These are phyloP conservation scores for Zeus faber DNA, from an alignment of 2,113 vertebrate genomes.

Conservation along the genomic window DNA sequence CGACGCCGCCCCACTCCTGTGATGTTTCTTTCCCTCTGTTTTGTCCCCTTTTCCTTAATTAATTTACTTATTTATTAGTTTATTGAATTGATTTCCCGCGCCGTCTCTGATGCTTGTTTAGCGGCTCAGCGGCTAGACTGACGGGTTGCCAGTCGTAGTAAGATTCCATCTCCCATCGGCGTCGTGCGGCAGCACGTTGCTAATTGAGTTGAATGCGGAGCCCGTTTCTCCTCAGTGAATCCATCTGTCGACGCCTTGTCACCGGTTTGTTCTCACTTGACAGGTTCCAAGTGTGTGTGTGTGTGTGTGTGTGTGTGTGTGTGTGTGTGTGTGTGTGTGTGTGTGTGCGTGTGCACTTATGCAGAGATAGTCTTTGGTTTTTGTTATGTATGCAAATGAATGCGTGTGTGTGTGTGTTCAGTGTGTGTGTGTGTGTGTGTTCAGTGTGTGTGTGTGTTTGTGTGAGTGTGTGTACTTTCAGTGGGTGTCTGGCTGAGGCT, in stretches of 20 bases:
- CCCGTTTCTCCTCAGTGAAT: constrained; percentile 69
- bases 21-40: too few relatives aligned
- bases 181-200: constrained; percentile 65
- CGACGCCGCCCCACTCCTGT: too few relatives aligned
- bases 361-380: background rate
- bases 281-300: constrained; percentile 53
- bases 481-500: constrained; percentile 43
- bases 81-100: constrained; percentile 58
- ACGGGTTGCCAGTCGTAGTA: constrained; percentile 73
- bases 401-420: constrained; percentile 20
- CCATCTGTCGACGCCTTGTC: constrained; percentile 70
- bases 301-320: constrained; percentile 60
- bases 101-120: constrained; percentile 58
- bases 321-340: constrained; percentile 31
- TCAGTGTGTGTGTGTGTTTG: constrained; percentile 5
- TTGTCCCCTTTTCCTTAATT: constrained; percentile 55
- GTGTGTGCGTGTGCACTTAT: background rate
- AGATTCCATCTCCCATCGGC: constrained; percentile 66
- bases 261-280: constrained; percentile 69
- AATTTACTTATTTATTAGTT: constrained; percentile 67
- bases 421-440: constrained; percentile 20
- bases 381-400: too few relatives aligned
- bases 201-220: constrained; percentile 73
- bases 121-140: constrained; percentile 61
- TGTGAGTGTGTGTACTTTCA: background rate